A percentile compares a stretch with the other conserved stretches of the same genome.
These are phyloP conservation scores for Phrynosoma blainvillii DNA, from an alignment of 2,113 vertebrate genomes.

Conservation along the genomic window DNA sequence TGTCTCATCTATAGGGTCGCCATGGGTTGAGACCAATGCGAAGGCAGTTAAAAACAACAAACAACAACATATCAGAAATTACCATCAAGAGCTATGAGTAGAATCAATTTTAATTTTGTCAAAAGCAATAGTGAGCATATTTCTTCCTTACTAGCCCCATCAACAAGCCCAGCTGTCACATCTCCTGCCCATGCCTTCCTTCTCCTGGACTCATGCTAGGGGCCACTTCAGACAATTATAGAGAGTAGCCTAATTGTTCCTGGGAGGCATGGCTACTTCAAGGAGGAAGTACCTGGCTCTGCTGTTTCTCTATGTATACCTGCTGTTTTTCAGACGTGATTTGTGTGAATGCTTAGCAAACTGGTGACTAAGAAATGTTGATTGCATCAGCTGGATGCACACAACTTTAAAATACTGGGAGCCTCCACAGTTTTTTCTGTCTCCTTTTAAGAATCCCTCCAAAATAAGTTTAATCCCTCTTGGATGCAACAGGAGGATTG, in stretches of 20 bases:
- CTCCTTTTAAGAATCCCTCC: not conserved
- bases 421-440: not conserved
- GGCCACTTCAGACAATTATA: not conserved
- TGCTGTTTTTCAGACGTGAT: not conserved
- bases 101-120: not conserved
- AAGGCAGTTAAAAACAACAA: too few species aligned
- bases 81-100: not conserved
- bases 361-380: not conserved
- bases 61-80: not conserved
- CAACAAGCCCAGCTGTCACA: constrained; percentile 3
- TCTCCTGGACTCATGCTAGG: not conserved
- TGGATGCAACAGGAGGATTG: fast-evolving
- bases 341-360: not conserved
- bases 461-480: not conserved
- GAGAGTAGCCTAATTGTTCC: not conserved
- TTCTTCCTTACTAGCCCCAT: not conserved
- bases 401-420: not conserved
- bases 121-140: not conserved
- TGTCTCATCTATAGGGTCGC: too few species aligned
- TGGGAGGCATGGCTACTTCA: not conserved
- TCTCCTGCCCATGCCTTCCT: too few species aligned
- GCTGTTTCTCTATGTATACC: not conserved
- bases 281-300: not conserved
- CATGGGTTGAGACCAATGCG: too few species aligned
- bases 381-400: constrained; percentile 1